Conservation (phyloP, 2,113 vertebrate genomes). For the Martes martes region DNA sequence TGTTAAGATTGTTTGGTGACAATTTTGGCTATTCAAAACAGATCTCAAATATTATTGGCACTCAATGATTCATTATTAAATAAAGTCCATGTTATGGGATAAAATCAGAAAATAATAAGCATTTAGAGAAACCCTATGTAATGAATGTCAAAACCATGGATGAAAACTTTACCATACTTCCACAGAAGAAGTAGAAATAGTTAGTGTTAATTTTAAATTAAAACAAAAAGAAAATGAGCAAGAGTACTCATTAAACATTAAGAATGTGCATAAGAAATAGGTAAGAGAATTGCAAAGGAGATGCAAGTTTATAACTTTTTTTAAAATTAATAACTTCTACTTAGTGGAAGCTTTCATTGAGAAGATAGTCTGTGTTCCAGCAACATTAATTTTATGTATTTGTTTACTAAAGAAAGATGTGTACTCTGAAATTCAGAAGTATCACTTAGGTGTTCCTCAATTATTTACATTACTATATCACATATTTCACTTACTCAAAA, state of each 20-base stretch:
- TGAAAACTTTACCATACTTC: neutral
- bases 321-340: neutral
- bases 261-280: neutral
- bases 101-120: neutral
- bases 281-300: neutral
- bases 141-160: neutral
- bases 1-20: neutral
- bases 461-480: neutral
- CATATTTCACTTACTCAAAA: neutral
- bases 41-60: neutral
- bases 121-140: neutral
- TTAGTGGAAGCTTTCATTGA: neutral
- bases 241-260: neutral
- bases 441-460: neutral
- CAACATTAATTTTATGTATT: neutral
- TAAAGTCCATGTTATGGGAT: rapidly evolving
- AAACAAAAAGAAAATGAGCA: neutral
- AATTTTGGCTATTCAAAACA: neutral
- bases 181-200: neutral
- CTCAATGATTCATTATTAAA: neutral
- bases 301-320: neutral
- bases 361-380: neutral
- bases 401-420: neutral
- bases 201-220: neutral
- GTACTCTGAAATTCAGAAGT: neutral